Base-by-base conservation (phyloP, 2,797 vertebrate species). In the Serranus cabrilla region DNA sequence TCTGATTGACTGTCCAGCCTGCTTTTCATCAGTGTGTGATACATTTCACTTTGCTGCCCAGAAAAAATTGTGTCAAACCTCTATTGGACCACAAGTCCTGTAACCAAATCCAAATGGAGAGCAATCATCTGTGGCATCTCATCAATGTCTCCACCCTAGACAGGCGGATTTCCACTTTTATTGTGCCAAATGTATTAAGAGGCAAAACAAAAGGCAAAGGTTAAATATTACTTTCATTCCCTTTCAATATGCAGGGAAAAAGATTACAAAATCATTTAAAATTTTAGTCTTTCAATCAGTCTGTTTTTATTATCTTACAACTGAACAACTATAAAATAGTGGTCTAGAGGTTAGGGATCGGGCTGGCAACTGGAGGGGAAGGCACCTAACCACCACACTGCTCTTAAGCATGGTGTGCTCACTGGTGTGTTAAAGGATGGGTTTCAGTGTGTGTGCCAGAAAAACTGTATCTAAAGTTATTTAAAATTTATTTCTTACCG, bases 21-120 rank as follows among this genome's bases (percentile, higher is more conserved):
- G 86, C 64, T 76, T 83, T 82, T 77, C 68, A 81, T 91, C 82
- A 81, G 27, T 81, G 74, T 78, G 27, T 77, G 82, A 84, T 63
- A 78, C 40, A 71, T 74, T 79, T 71, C 13, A 70, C 37, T 87
- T 76, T 25, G 50, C 50, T 72, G 37, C 68, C 61, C 74, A 83
- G 73, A 77, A 76, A 31, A 37, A 47, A 54, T 52, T 72, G 54
- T 71, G 54, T 78, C 72, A 82, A 79, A 76, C 76, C 74, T 67
- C 68, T 75, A 71, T 8, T 76, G 66, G 83, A 74, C 54, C 71
- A 45, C 56, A 66, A 77, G 52, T 78, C 47, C 49, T 66, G 81
- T 61, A 88, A 89, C 82, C 56, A 60, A 58, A 89, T 68, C 66
- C 8, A 50, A 79, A 14, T 46, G 27, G 70, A 76, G 64, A 72